Conservation (phyloP, 2,113 vertebrate genomes). For the Numida meleagris region DNA sequence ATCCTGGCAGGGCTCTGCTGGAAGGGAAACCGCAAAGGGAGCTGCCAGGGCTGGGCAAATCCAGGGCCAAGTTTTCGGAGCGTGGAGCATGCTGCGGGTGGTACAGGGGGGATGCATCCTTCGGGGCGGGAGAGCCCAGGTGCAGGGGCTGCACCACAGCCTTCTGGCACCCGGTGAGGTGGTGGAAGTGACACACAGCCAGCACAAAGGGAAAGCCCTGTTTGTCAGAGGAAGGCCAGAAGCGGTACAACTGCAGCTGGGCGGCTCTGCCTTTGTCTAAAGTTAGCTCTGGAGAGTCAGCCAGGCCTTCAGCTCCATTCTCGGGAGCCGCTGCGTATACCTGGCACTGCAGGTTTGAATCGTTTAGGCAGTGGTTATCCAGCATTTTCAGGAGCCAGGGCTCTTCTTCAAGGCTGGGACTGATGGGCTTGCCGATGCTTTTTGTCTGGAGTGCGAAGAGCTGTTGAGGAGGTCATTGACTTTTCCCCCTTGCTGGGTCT, state of each 20-base stretch:
- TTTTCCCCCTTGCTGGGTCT: not conserved
- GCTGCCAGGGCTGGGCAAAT: not conserved
- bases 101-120: not conserved
- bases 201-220: constrained; percentile 50
- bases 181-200: constrained; percentile 57
- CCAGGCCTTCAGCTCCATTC: not conserved
- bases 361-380: not conserved
- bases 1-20: not conserved
- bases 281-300: not conserved
- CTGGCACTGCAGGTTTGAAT: not conserved
- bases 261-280: constrained; percentile 25
- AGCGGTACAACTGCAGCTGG: constrained; percentile 25
- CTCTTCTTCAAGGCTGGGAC: not conserved
- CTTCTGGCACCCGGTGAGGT: not conserved
- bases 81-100: not conserved
- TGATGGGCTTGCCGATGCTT: not conserved
- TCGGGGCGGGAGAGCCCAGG: not conserved
- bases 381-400: not conserved
- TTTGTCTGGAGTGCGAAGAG: not conserved
- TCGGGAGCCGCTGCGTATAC: not conserved
- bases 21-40: not conserved
- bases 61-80: not conserved
- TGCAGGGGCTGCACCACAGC: not conserved
- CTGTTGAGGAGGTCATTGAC: not conserved
- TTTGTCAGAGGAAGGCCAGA: constrained; percentile 48